phyloP scores from a whole-genome alignment of 2,888 invertebrate species.

The Dicyrtoma fusca region DNA sequence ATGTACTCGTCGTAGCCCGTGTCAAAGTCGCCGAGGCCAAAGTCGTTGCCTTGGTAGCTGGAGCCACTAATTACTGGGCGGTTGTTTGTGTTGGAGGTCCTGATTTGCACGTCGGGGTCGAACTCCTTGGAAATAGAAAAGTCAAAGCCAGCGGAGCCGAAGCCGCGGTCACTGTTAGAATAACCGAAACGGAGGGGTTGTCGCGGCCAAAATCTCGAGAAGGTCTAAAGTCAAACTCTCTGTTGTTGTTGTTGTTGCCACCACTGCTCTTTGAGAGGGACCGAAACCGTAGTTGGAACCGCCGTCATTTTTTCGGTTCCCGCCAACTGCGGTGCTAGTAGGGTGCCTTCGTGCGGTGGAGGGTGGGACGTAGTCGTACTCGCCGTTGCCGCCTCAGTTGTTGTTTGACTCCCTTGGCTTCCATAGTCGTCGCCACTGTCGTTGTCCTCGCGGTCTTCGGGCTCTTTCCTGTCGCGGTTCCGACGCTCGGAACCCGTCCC shows the following conservation, averaged over 20 bases:
- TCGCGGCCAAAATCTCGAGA: conserved; percentile 47
- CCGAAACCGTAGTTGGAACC: conserved; percentile 33
- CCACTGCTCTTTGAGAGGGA: conserved; percentile 17
- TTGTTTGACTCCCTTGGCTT: background rate
- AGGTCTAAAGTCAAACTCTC: conserved; percentile 42
- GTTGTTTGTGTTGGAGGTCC: conserved; percentile 42
- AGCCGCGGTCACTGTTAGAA: conserved; percentile 29
- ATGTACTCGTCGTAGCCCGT: conserved; percentile 61
- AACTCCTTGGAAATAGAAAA: conserved; percentile 54
- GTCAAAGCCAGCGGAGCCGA: conserved; percentile 40
- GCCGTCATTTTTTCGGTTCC: conserved; percentile 19
- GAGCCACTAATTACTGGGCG: conserved; percentile 40
- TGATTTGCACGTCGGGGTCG: conserved; percentile 51
- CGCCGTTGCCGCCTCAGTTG: background rate
- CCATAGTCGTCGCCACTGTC: background rate
- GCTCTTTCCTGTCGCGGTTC: conserved; percentile 9
- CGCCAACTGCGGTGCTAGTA: background rate
- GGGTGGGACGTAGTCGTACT: background rate
- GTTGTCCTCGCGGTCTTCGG: background rate
- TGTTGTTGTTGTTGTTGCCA: too few relatives aligned
- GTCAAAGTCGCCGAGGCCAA: conserved; percentile 41
- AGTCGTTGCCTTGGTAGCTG: conserved; percentile 25
- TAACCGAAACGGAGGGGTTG: conserved; percentile 24
- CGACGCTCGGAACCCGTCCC: background rate
- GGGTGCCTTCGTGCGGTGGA: background rate